Base-by-base conservation (phyloP, 1,140 invertebrate species). In the Heliconius himera region DNA sequence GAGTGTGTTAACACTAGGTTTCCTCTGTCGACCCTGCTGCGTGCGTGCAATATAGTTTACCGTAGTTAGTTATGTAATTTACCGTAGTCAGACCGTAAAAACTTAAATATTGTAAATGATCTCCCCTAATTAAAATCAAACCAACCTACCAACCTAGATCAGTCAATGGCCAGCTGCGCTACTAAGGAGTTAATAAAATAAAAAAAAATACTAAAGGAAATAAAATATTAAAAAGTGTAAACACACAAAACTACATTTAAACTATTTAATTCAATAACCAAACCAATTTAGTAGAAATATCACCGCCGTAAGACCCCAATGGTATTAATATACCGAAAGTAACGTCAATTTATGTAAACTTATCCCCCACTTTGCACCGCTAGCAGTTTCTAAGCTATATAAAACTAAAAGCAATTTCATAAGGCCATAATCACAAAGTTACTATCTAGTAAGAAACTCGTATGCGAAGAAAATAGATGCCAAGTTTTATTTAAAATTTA, bases 401-500 rank as follows among this genome's bases (percentile, higher is more conserved):
- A 81, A 81, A 83, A 83, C 79, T 81, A 81, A 76, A 83, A 81
- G 80, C 80, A 83, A 83, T 83, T 83, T 83, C 80, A 77, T 81
- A 81, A 81, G 77, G 77, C 79, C 77, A 81, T 81, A 83, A 81
- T 83, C 76, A 78, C 74, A 74, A 83, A 83, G 79, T 83, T 83
- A 83, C 72, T 73, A 73, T 38, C 71, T 73, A 49, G 71, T 77
- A 76, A 41, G 71, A 78, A 78, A 75, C 76, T 81, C 66, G 36
- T 71, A 78, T 78, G 80, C 60, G 46, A 74, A 78, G 75, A 77
- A 81, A 77, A 81, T 79, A 76, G 54, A 77, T 72, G 80, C 76
- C 79, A 77, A 78, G 56, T 81, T 75, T 81, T 70, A 56, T 36
- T 74, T 75, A 56, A 78, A 77, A 77, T 81, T 76, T 72, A 38